phyloP scores from a whole-genome alignment of 2,113 vertebrate genomes.

The Leucopsar rothschildi region DNA sequence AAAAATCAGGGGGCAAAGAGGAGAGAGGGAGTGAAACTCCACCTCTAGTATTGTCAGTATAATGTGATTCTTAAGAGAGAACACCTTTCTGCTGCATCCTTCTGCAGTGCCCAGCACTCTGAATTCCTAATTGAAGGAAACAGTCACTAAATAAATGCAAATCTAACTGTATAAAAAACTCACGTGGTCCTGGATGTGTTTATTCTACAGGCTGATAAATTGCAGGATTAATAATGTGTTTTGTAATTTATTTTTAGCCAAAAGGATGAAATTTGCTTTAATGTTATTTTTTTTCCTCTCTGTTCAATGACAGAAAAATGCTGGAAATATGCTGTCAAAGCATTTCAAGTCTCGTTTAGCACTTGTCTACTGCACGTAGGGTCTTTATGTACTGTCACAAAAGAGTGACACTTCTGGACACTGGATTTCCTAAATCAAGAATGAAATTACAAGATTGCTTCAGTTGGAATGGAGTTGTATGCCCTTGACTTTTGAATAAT shows the following conservation, averaged over 20 bases:
- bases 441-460: not conserved
- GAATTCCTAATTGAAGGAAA: not conserved
- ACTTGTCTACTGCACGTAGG: not conserved
- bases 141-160: not conserved
- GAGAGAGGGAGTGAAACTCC: not conserved
- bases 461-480: not conserved
- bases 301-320: not conserved
- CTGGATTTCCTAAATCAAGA: not conserved
- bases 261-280: not conserved
- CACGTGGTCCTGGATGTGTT: not conserved
- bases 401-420: not conserved
- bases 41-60: rapidly evolving
- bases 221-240: not conserved
- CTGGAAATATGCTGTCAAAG: not conserved
- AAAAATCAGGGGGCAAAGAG: not conserved
- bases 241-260: not conserved
- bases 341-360: not conserved
- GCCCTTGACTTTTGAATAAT: not conserved
- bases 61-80: not conserved
- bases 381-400: not conserved
- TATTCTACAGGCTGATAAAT: not conserved
- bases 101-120: not conserved
- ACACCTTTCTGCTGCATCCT: not conserved
- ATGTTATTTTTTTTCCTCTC: not conserved
- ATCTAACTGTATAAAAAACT: not conserved